Base-by-base conservation (phyloP, 92 coral and sea anemone genomes). In the Phymanthus crucifer region DNA sequence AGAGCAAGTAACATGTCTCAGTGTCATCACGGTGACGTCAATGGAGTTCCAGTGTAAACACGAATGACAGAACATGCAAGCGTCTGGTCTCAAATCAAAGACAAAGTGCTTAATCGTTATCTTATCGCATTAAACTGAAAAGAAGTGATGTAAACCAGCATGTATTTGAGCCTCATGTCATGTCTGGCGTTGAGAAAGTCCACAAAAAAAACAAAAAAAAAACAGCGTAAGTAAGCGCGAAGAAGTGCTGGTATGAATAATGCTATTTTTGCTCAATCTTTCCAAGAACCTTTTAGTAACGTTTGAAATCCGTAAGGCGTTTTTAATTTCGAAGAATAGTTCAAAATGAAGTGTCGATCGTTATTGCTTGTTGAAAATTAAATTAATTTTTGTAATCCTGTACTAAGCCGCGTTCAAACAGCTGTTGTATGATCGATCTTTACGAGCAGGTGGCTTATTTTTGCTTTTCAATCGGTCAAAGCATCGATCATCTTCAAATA, bases 361-460 rank as follows among this genome's bases (percentile, higher is more conserved):
- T n/a, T n/a, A n/a, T n/a, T n/a, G n/a, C n/a, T n/a, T n/a, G n/a
- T n/a, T n/a, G n/a, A n/a, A n/a, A n/a, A n/a, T n/a, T n/a, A n/a
- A n/a, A n/a, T 9, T 43, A 43, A 13, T 54, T 54, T 54, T 54
- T 0, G 6, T 0, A 54, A 54, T 61, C 68, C 33, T 10, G 12
- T 14, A 54, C 2, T 54, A 1, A 61, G 33, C 32, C 27, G 9
- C 2, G 23, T 18, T 64, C 45, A 19, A 32, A 18, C 80, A 77
- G 80, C 80, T 77, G 80, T 64, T 32, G 1, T 32, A 38, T 1
- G 21, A 17, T 45, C 17, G 50, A 10, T 32, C 40, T 26, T 21
- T 50, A 33, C 0, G 7, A 17, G 37, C 80, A 77, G 80, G 80
- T 77, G 80, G 80, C 38, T 38, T 37, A 77, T 77, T 77, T n/a